Evolutionary conservation across 1,140 invertebrate genomes (phyloP), one percentile per base, ranked within the genome.

Genomic region (Hypsibius dujardini): DNA sequence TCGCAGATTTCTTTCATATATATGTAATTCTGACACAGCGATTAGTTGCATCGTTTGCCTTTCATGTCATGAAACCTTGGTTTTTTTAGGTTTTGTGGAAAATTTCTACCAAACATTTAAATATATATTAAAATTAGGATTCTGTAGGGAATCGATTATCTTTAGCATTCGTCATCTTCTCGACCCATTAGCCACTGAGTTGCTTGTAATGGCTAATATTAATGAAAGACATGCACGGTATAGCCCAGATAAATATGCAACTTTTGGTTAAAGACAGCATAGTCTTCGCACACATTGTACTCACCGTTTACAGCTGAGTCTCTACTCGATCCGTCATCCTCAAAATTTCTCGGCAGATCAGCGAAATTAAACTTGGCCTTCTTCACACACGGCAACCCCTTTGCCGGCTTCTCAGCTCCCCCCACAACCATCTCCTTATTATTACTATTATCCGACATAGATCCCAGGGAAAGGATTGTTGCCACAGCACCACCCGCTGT

Each of bases 281-380:
- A n/a, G n/a, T 56, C 50, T 56, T 56, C n/a, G 50, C 50, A 7
- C 50, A 56, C 50, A 56, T 56, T 56, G n/a, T 56, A 7, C 50
- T 7, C 50, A 7, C n/a, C 7, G 7, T 56, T n/a, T n/a, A 56
- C 7, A 7, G 50, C n/a, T n/a, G 7, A 7, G 7, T 56, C 50
- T 7, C 50, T n/a, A n/a, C 50, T 56, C 50, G 7, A n/a, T 12
- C 50, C n/a, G 50, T n/a, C 50, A 56, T 56, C 50, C 50, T 56
- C 50, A 56, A 56, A 56, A 56, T 56, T 56, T n/a, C 50, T 56
- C 7, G 50, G 50, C 50, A 56, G 50, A 56, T 56, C 50, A 7
- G 7, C 50, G n/a, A 56, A 56, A 7, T n/a, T 7, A n/a, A 56
- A 56, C 50, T 56, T 56, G 50, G 50, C 50, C 50, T 12, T n/a